Base-by-base conservation (phyloP, 64 coral and sea anemone genomes). In the Exaiptasia diaphana region DNA sequence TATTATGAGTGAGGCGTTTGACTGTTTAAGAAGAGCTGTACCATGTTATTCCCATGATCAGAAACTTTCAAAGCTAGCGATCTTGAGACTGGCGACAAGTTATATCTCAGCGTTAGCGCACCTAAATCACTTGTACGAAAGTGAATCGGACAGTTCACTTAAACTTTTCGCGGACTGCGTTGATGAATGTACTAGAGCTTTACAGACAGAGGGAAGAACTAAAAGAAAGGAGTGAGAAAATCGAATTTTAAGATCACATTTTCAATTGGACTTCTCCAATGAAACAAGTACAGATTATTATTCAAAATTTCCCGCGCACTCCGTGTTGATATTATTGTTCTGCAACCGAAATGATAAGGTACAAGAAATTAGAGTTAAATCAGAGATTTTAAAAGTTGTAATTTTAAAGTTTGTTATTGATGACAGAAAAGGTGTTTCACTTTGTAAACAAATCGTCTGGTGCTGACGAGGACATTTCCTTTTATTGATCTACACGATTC, bases 1-100 rank as follows among this genome's bases (percentile, higher is more conserved):
- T 32, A 99, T 93, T 0, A 88, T 99, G 85, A 99, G 95, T 29
- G 95, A 99, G 24, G 95, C 95, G n/a, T 99, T 99, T 45, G 95
- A 99, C 43, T 81, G 85, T 61, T 61, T 99, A 27, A 76, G 95
- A 42, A 67, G 90, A 62, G 95, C 95, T 4, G 95, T 99, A 12
- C 95, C 95, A 0, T 85, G 95, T 42, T 99, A 99, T 72, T 99
- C 95, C 0, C 74, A 84, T 18, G 95, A 99, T 48, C 95, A 99
- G 45, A 99, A 99, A 83, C 68, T 99, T 1, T 99, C 95, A 1
- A 99, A 99, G 70, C 80, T 99, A 6, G 95, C 95, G 1, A 99
- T 99, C 5, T 44, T 99, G 22, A 82, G 85, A 11, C 75, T 99
- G 55, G 95, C 95, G 4, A 99, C 95, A 5, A 92, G 90, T 33